Evolutionary conservation across 2,797 vertebrate genomes (phyloP).

Genomic region (Cygnus olor): DNA sequence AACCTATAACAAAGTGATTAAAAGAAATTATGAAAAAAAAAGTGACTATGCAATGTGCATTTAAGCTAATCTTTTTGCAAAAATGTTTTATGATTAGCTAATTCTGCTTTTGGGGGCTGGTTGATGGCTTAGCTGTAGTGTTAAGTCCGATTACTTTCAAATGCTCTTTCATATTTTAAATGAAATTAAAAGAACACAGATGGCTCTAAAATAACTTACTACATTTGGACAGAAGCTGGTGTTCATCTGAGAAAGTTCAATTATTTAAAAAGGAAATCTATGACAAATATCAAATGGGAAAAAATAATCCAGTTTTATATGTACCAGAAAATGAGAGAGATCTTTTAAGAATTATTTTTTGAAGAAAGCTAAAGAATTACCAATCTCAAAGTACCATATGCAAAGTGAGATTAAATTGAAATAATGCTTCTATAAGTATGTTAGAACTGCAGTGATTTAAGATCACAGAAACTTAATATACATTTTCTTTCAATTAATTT

Average conservation of each 20-base stretch:
- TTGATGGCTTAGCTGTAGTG: background rate
- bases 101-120: conserved; percentile 14
- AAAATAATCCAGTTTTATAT: conserved; percentile 35
- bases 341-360: conserved; percentile 55
- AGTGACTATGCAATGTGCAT: background rate
- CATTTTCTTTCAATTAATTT: conserved; percentile 12
- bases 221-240: conserved; percentile 20
- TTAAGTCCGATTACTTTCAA: conserved; percentile 48
- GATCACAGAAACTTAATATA: background rate
- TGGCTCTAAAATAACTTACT: conserved; percentile 8
- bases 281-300: conserved; percentile 22
- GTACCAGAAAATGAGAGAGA: background rate
- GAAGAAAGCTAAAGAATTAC: conserved; percentile 35
- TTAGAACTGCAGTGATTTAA: conserved; percentile 40
- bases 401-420: conserved; percentile 58
- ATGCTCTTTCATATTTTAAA: conserved; percentile 25
- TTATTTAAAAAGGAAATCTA: conserved; percentile 39
- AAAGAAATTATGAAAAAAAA: conserved; percentile 10
- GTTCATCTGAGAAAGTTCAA: background rate
- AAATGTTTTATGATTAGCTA: conserved; percentile 21
- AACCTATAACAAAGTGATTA: conserved; percentile 14
- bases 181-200: background rate
- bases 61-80: conserved; percentile 19
- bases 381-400: background rate
- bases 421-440: conserved; percentile 21